Base-by-base conservation (phyloP, 2,888 invertebrate genomes). In the Hedya salicella region DNA sequence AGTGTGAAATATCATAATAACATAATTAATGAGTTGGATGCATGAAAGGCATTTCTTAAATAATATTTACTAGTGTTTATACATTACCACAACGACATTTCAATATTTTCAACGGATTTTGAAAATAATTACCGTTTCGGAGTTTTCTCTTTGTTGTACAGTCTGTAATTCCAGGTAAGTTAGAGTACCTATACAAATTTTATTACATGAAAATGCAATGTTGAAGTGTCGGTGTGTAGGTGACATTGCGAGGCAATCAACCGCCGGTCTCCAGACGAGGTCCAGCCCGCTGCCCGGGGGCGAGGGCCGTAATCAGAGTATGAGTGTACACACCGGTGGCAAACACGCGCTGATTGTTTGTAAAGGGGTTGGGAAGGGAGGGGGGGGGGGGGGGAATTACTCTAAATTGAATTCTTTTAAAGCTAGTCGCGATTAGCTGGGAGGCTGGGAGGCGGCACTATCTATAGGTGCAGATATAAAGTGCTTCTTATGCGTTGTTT, bases 321-420 rank as follows among this genome's bases (percentile, higher is more conserved):
- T 66, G 65, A 53, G 53, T 52, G 64, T 53, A 66, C 50, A 66
- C 65, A 60, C 21, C 44, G 32, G 14, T 39, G 48, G 66, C 66
- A 61, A 66, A 61, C 66, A 66, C 40, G 53, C 65, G 60, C 66
- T 66, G 66, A 66, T 66, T 66, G 66, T 66, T 66, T 66, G 66
- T 42, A 44, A 39, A 6, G 48, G 19, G 52, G 21, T 16, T n/a
- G 21, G 42, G 30, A 14, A n/a, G n/a, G n/a, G n/a, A n/a, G n/a
- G n/a, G n/a, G 42, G 6, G 36, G 30, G 48, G 49, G 56, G 19
- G 6, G 50, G 8, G 57, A 39, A 65, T 53, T 65, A 53, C 11
- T 19, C 14, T 52, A 65, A 65, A 65, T 65, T 65, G 48, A 65
- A 65, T 65, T 65, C 60, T 39, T 65, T 65, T 65, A 65, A 65